These are phyloP conservation scores for Willowsia nigromaculata DNA, from an alignment of 2,888 invertebrate species.

Conservation along the genomic window DNA sequence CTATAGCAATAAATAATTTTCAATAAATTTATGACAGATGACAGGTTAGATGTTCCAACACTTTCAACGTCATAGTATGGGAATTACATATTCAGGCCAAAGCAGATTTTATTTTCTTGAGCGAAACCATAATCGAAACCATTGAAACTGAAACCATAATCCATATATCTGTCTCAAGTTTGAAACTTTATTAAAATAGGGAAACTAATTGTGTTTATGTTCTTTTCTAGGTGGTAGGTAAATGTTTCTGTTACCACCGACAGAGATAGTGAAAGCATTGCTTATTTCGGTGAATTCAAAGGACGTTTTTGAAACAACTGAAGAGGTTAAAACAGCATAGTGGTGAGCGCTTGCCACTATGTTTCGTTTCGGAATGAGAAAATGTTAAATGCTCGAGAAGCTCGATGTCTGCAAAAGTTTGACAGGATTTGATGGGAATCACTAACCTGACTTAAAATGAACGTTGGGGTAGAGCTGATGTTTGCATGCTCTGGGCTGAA, in stretches of 20 bases:
- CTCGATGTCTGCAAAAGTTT: background rate
- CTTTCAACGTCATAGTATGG: constrained; percentile 1
- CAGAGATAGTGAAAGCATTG: constrained; percentile 5
- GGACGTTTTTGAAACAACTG: background rate
- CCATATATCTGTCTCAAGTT: no score
- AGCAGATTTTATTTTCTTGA: no score
- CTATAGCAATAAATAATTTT: constrained; percentile 50
- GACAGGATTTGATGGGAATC: constrained; percentile 15
- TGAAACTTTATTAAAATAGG: constrained; percentile 4
- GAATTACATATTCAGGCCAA: constrained; percentile 22
- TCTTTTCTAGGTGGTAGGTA: constrained; percentile 20
- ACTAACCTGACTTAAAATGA: constrained; percentile 78
- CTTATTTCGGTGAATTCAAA: background rate
- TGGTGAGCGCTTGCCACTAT: background rate
- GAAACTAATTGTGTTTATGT: constrained; percentile 8
- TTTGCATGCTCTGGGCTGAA: constrained; percentile 75
- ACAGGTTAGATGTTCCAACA: background rate
- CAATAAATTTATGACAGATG: constrained; percentile 43
- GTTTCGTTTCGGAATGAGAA: background rate
- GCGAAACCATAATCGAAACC: no score
- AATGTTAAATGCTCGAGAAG: background rate
- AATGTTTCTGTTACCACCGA: constrained; percentile 64
- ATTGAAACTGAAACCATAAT: no score
- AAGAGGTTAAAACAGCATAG: background rate
- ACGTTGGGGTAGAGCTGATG: constrained; percentile 78